Conservation (phyloP, 2,888 invertebrate species). For the Erebia palarica region DNA sequence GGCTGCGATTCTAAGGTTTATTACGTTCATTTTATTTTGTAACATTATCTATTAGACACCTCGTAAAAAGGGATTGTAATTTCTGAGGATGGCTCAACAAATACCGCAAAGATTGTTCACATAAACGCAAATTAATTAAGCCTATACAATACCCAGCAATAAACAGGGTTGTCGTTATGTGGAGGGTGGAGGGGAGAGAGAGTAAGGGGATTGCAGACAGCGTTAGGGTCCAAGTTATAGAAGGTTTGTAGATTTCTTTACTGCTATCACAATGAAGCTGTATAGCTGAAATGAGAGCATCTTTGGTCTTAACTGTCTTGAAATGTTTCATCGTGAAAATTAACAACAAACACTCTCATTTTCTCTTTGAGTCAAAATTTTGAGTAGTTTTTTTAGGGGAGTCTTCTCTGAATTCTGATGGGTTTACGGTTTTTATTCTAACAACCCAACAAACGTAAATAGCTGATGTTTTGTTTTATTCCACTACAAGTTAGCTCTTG, state of each 20-base stretch:
- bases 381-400: no score
- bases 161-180: constrained; percentile 62
- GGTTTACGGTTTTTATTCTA: no score
- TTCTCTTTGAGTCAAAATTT: no score
- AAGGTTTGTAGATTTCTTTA: constrained; percentile 14
- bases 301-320: no score
- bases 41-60: constrained; percentile 21
- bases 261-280: not conserved
- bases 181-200: constrained; percentile 49
- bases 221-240: constrained; percentile 24
- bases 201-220: constrained; percentile 44
- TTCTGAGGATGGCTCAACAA: constrained; percentile 51
- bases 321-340: no score
- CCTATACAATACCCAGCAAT: constrained; percentile 62
- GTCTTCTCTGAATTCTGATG: no score
- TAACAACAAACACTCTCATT: no score
- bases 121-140: constrained; percentile 76
- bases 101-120: constrained; percentile 56
- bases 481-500: no score
- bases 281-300: not conserved
- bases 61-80: constrained; percentile 24
- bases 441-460: no score
- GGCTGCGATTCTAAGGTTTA: constrained; percentile 17
- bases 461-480: no score
- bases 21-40: constrained; percentile 17